Evolutionary conservation across 2,113 vertebrate species (phyloP).

Genomic region (Grammomys surdaster): DNA sequence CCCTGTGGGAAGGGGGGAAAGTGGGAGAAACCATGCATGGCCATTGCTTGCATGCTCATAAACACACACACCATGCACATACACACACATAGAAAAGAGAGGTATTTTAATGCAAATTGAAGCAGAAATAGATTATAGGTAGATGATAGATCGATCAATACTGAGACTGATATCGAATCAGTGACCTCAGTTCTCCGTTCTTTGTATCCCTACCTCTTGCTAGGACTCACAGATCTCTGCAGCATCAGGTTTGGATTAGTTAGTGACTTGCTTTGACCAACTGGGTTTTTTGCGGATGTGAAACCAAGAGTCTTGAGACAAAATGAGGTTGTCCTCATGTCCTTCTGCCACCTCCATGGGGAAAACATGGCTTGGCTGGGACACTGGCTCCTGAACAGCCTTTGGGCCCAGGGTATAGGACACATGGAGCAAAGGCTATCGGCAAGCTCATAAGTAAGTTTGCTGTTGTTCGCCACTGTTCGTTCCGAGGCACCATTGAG

Average conservation of each 20-base stretch:
- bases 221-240: background rate
- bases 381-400: background rate
- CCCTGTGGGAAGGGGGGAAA: background rate
- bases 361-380: background rate
- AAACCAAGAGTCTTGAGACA: conserved; percentile 25
- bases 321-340: background rate
- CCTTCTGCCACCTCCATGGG: background rate
- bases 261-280: conserved; percentile 33
- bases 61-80: background rate
- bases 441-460: background rate
- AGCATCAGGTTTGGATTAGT: background rate
- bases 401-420: background rate
- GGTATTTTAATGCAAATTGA: background rate
- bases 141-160: background rate
- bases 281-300: background rate
- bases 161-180: background rate
- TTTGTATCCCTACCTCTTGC: conserved; percentile 2
- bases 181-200: background rate
- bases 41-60: background rate
- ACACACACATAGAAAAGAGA: background rate
- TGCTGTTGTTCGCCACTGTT: background rate
- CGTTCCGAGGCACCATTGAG: background rate
- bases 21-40: background rate
- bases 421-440: background rate
- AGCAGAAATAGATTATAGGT: background rate